A percentile compares a stretch with the other conserved stretches of the same genome.
phyloP scores from a whole-genome alignment of 1,140 invertebrate genomes.

The Eubasilissa regina region DNA sequence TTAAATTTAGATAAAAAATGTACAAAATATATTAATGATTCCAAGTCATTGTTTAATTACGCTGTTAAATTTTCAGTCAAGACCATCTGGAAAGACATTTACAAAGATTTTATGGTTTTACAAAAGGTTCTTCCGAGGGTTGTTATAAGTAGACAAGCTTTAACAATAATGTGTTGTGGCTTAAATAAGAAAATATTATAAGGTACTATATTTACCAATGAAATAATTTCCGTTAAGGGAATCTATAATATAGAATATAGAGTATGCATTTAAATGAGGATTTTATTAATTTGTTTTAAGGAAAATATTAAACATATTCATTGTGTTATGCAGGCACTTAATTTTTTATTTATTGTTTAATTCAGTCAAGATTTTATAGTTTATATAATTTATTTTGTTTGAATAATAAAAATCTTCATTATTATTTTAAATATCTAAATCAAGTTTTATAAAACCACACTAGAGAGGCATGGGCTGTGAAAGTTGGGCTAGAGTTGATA shows the following conservation, averaged over 20 bases:
- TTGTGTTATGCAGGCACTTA: not conserved
- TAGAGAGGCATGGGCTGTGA: no score
- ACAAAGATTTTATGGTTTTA: conserved; percentile 43
- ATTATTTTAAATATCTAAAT: no score
- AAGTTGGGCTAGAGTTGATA: no score
- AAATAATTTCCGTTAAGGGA: conserved; percentile 6
- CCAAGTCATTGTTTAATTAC: not conserved
- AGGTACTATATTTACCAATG: conserved; percentile 18
- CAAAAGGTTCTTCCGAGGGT: conserved; percentile 55
- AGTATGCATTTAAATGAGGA: conserved; percentile 16
- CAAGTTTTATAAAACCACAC: no score
- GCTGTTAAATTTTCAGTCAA: conserved; percentile 20
- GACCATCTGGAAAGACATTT: conserved; percentile 44
- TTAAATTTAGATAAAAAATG: no score
- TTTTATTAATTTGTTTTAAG: conserved; percentile 26
- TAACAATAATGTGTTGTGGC: conserved; percentile 59
- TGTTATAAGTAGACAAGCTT: conserved; percentile 56
- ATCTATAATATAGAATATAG: not conserved
- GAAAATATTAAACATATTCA: not conserved
- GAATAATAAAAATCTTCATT: not conserved
- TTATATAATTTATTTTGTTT: not conserved
- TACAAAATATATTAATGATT: no score
- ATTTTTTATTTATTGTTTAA: not conserved
- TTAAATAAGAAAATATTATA: conserved; percentile 52
- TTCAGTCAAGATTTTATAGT: not conserved